Evolutionary conservation across 2,888 invertebrate species (phyloP), one percentile per base, ranked within the genome.

Genomic region (Agriotes lineatus): DNA sequence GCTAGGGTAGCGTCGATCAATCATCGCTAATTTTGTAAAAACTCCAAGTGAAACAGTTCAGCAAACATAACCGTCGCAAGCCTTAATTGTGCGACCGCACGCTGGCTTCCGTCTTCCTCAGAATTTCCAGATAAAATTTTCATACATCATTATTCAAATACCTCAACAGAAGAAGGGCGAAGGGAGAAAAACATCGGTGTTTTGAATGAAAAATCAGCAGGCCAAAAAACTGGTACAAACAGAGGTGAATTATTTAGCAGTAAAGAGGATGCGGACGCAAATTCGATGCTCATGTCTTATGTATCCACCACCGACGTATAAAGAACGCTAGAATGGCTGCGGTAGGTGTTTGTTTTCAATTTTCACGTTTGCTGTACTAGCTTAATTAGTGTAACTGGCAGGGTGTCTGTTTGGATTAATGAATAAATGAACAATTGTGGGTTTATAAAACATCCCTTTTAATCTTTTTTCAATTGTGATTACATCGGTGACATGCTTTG

Each of bases 191-290:
- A 48, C 48, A 52, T 57, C n/a, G 57, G 57, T 35, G 59, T 50
- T 64, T 59, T 65, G 65, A 65, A 65, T 65, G 65, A 65, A 65
- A 65, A 65, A 65, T 65, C 65, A 65, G 59, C 37, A 30, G 33
- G 42, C 37, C 50, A 37, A 58, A 65, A 65, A 65, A 59, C 39
- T 39, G 57, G 25, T 52, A 42, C 50, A 52, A 65, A 59, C 58
- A 42, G 42, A 65, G 39, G 59, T 58, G 59, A 58, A 63, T 63
- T 63, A 61, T 61, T 61, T 61, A 61, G 52, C 50, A 61, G 50
- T 61, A 61, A 61, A 61, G 52, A 61, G 61, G 61, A 50, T 61
- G 52, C 33, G 37, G 61, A 61, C 50, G 61, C 61, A 61, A 61
- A 61, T 61, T 61, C 61, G 52, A 61, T 61, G 61, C 61, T 61